A percentile compares a stretch with the other conserved stretches of the same genome.
Evolutionary conservation across 2,888 invertebrate genomes (phyloP).

Genomic region (Drosophila helvetica): DNA sequence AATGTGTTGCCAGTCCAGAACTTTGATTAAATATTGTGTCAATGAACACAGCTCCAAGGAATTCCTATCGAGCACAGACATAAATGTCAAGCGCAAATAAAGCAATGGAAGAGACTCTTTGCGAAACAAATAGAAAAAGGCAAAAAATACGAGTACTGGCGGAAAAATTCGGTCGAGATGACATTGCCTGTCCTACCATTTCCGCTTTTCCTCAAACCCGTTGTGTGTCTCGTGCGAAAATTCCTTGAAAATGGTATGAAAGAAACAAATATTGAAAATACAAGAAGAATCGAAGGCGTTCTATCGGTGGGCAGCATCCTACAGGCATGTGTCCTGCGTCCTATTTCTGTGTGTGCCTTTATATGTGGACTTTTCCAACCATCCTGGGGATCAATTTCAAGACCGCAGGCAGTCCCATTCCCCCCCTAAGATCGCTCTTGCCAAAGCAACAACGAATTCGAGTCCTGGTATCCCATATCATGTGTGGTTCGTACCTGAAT

Average conservation of each 20-base stretch:
- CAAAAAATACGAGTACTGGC: conserved; percentile 54
- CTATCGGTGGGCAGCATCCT: not conserved
- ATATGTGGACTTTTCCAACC: conserved; percentile 49
- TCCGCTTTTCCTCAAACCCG: conserved; percentile 32
- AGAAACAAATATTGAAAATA: conserved; percentile 9
- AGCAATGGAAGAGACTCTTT: conserved; percentile 29
- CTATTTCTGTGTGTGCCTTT: conserved; percentile 20
- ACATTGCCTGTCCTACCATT: conserved; percentile 6
- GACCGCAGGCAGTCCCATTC: conserved; percentile 28
- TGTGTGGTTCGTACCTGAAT: not conserved
- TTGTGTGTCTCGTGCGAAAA: conserved; percentile 28
- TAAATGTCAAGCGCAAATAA: conserved; percentile 42
- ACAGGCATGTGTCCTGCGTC: conserved; percentile 13
- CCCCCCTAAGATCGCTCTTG: conserved; percentile 4
- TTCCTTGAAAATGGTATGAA: conserved; percentile 8
- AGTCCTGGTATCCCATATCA: not conserved
- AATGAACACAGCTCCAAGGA: conserved; percentile 34
- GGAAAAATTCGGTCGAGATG: conserved; percentile 51
- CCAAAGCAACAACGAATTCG: not conserved
- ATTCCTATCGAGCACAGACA: conserved; percentile 29
- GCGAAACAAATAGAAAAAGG: conserved; percentile 39
- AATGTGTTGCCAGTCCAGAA: not conserved
- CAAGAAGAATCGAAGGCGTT: conserved; percentile 10
- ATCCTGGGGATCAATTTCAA: conserved; percentile 50
- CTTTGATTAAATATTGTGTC: conserved; percentile 23